Evolutionary conservation across 1,140 invertebrate species (phyloP), one percentile per base, ranked within the genome.

Genomic region (Prorops nasuta): DNA sequence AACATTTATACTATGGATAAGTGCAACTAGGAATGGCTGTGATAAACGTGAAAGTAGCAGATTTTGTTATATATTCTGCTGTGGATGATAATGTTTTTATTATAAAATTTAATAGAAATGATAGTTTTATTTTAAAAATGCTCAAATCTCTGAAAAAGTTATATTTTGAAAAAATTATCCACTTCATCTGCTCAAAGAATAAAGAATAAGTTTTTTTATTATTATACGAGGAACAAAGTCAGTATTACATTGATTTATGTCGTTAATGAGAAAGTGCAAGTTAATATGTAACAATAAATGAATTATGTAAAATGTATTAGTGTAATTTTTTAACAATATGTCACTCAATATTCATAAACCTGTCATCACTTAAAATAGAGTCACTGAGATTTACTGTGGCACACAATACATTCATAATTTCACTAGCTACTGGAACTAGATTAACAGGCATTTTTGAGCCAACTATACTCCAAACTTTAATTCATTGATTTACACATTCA

Each of bases 371-470:
- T 15, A 56, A 44, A 7, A 56, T 51, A n/a, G 54, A 50, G 22
- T 36, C 49, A 18, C 34, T 44, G 9, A 57, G 38, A 49, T 57
- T 57, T 14, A 40, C 49, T 16, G 51, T 28, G n/a, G 39, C 45
- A 37, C 54, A 56, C 36, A 44, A 51, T 51, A 51, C 44, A 4
- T 21, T 14, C 49, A 57, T 53, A 1, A 57, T 57, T 6, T 57
- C 45, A 34, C 53, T 45, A 19, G 47, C 22, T 12, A 43, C 37
- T 44, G 49, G 21, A 3, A 53, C 19, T 9, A 57, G 38, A 36
- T 48, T n/a, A 31, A 28, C 49, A 1, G 55, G 50, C 22, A 51
- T 24, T 24, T 44, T 46, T 4, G 38, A 7, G 31, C 39, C 48
- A 17, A 56, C 40, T 31, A 57, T 40, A 43, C 45, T 10, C 14